A percentile compares a stretch with the other conserved stretches of the same genome.
These are phyloP conservation scores for Corythaixoides concolor DNA, from an alignment of 2,113 vertebrate species.

Conservation along the genomic window DNA sequence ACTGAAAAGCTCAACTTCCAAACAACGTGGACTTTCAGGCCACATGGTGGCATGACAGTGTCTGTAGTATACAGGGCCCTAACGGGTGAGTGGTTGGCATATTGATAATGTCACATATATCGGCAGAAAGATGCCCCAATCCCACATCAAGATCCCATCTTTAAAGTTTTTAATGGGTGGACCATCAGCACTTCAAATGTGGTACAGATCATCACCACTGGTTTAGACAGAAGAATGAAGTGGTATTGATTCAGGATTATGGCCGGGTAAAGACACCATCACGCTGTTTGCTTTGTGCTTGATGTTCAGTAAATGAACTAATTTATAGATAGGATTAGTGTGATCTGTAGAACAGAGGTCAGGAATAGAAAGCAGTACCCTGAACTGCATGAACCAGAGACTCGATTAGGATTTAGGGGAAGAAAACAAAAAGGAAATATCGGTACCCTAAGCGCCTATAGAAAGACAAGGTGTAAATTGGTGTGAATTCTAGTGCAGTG, in stretches of 20 bases:
- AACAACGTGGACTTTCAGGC: not conserved
- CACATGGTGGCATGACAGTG: not conserved
- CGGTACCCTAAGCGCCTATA: not conserved
- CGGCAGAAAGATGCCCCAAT: not conserved
- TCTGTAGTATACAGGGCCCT: not conserved
- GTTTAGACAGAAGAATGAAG: not conserved
- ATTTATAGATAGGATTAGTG: conserved; percentile 38
- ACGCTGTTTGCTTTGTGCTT: conserved; percentile 36
- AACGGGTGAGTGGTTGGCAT: not conserved
- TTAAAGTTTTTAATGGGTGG: not conserved
- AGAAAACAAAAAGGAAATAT: not conserved
- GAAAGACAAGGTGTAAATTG: not conserved
- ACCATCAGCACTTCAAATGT: not conserved
- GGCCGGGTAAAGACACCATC: not conserved
- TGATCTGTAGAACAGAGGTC: not conserved
- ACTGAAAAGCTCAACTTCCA: not conserved
- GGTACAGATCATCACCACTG: not conserved
- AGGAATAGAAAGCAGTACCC: not conserved
- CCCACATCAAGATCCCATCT: not conserved
- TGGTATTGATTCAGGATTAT: conserved; percentile 41
- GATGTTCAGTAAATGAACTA: conserved; percentile 28
- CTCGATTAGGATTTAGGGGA: not conserved
- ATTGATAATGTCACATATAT: not conserved
- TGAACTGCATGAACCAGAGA: not conserved
- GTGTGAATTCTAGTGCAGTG: not conserved